Conservation (phyloP, 2,797 vertebrate genomes). For the Thunnus albacares region DNA sequence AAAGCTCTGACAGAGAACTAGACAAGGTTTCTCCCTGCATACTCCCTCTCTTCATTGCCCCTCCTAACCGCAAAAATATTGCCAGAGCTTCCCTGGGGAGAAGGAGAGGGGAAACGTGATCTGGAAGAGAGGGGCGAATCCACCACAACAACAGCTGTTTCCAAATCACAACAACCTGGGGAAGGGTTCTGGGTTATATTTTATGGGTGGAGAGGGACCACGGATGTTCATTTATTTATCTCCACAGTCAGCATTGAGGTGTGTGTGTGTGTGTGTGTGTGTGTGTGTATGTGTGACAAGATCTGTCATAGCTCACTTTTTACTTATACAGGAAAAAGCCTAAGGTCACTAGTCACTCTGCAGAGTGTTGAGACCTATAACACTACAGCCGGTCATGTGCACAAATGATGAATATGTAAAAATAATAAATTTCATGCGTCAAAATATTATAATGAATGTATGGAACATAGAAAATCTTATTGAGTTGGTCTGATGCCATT, state of each 20-base stretch:
- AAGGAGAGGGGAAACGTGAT: slow-evolving; percentile 81
- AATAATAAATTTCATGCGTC: slow-evolving; percentile 67
- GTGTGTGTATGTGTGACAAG: slow-evolving; percentile 30
- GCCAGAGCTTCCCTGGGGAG: slow-evolving; percentile 80
- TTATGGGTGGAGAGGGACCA: slow-evolving; percentile 83
- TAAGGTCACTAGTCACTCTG: slow-evolving; percentile 57
- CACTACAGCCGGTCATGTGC: slow-evolving; percentile 34
- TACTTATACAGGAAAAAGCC: slow-evolving; percentile 57
- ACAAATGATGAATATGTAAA: slow-evolving; percentile 69
- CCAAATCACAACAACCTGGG: slow-evolving; percentile 87
- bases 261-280: slow-evolving; percentile 40
- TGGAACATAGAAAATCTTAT: slow-evolving; percentile 58
- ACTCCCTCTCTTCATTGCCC: slow-evolving; percentile 52
- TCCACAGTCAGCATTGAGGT: slow-evolving; percentile 77
- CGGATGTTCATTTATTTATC: slow-evolving; percentile 87
- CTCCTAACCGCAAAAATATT: slow-evolving; percentile 80
- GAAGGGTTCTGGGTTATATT: slow-evolving; percentile 86
- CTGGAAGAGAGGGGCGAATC: slow-evolving; percentile 84
- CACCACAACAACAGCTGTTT: slow-evolving; percentile 89
- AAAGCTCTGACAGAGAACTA: slow-evolving; percentile 79
- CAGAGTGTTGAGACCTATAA: slow-evolving; percentile 44
- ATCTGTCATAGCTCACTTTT: slow-evolving; percentile 70
- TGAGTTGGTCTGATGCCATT: slow-evolving; percentile 64
- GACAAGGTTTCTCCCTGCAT: slow-evolving; percentile 62
- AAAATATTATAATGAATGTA: slow-evolving; percentile 75